These are phyloP conservation scores for Parotocinclus haroldoi DNA, from an alignment of 2,797 vertebrate genomes.

Conservation along the genomic window DNA sequence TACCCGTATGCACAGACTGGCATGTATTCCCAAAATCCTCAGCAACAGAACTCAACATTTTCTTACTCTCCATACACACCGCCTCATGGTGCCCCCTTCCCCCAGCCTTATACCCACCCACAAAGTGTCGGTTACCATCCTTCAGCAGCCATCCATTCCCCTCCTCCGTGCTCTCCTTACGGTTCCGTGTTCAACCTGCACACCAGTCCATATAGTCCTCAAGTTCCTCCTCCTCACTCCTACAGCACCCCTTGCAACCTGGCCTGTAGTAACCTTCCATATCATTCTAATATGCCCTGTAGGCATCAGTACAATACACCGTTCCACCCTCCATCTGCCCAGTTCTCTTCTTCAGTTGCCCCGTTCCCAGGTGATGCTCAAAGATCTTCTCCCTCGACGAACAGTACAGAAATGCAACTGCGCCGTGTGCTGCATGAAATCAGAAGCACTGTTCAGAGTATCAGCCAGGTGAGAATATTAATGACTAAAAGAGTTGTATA, in stretches of 20 bases:
- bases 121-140: conserved; percentile 17
- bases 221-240: conserved; percentile 20
- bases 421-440: conserved; percentile 91
- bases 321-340: neutral
- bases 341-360: neutral
- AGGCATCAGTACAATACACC: conserved; percentile 20
- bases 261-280: conserved; percentile 37
- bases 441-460: conserved; percentile 83
- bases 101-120: conserved; percentile 16
- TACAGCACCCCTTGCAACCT: conserved; percentile 35
- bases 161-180: conserved; percentile 16
- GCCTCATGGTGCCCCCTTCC: conserved; percentile 7
- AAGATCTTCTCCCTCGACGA: conserved; percentile 60
- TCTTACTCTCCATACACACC: conserved; percentile 20
- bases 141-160: conserved; percentile 6
- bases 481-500: too few relatives aligned
- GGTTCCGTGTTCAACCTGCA: conserved; percentile 19
- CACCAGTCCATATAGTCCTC: conserved; percentile 6
- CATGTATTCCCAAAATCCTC: conserved; percentile 17
- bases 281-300: conserved; percentile 20
- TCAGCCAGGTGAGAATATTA: conserved; percentile 76
- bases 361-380: conserved; percentile 37
- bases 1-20: conserved; percentile 10
- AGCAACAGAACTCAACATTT: neutral
- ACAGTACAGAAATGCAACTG: conserved; percentile 89